Conservation (phyloP, 2,888 invertebrate genomes). For the Ischnus inquisitorius region DNA sequence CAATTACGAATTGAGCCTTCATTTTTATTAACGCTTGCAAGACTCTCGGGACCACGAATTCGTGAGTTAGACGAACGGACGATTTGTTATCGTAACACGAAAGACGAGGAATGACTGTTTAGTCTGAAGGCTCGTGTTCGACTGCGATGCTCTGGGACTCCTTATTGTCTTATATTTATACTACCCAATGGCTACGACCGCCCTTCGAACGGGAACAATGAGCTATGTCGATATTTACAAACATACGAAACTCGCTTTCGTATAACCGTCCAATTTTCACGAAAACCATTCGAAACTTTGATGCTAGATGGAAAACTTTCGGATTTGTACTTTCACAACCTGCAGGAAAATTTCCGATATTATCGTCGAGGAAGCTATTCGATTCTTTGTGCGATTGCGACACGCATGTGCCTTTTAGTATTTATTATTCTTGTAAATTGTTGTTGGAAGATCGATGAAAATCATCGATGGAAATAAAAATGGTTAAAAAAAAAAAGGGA, state of each 20-base stretch:
- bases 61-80: neutral
- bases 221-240: neutral
- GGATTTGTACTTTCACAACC: slow-evolving; percentile 21
- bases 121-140: neutral
- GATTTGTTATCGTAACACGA: neutral
- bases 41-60: neutral
- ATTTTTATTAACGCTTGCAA: slow-evolving; percentile 37
- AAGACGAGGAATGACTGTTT: neutral
- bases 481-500: neutral
- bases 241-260: slow-evolving; percentile 13
- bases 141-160: neutral
- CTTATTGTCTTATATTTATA: slow-evolving; percentile 46
- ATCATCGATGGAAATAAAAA: neutral
- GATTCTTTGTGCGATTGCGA: neutral
- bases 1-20: slow-evolving; percentile 45
- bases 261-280: neutral
- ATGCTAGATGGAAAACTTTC: neutral
- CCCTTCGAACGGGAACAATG: slow-evolving; percentile 34
- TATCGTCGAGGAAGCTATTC: neutral
- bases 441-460: neutral
- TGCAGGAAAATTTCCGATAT: slow-evolving; percentile 5
- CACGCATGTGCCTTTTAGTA: neutral
- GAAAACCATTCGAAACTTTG: neutral
- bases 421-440: neutral
- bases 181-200: neutral